Conservation (phyloP, 2,113 vertebrate species). For the Pungitius pungitius region DNA sequence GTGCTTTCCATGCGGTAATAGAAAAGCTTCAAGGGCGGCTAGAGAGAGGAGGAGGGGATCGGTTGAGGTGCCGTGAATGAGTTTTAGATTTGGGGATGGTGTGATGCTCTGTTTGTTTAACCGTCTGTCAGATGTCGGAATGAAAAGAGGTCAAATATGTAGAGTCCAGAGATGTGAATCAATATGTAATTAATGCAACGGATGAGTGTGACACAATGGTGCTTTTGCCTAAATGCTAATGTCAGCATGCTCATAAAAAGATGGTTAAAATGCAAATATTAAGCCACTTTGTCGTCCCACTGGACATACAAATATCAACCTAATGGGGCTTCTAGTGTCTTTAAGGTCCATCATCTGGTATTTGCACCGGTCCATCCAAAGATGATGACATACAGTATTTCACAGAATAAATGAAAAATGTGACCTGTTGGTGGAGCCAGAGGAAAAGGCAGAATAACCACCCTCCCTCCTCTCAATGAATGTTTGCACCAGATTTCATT, state of each 20-base stretch:
- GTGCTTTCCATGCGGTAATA: constrained; percentile 99
- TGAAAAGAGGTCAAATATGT: constrained; percentile 78
- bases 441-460: not conserved
- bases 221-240: not conserved
- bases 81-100: constrained; percentile 58
- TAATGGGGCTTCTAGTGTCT: not conserved
- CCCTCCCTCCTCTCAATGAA: constrained; percentile 3
- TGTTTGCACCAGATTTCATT: not conserved
- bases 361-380: not conserved
- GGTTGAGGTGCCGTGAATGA: constrained; percentile 71
- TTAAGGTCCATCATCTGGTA: not conserved
- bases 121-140: constrained; percentile 85
- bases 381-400: not conserved
- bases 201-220: not conserved
- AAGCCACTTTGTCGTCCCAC: not conserved
- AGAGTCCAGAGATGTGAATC: constrained; percentile 16
- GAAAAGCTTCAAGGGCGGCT: constrained; percentile 99
- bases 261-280: not conserved
- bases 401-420: not conserved
- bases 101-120: constrained; percentile 80
- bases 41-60: constrained; percentile 70
- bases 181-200: constrained; percentile 13
- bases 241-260: not conserved
- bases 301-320: not conserved
- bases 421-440: not conserved